A percentile compares a stretch with the other conserved stretches of the same genome.
Conservation (phyloP, 2,888 invertebrate species). For the Acleris cristana region DNA sequence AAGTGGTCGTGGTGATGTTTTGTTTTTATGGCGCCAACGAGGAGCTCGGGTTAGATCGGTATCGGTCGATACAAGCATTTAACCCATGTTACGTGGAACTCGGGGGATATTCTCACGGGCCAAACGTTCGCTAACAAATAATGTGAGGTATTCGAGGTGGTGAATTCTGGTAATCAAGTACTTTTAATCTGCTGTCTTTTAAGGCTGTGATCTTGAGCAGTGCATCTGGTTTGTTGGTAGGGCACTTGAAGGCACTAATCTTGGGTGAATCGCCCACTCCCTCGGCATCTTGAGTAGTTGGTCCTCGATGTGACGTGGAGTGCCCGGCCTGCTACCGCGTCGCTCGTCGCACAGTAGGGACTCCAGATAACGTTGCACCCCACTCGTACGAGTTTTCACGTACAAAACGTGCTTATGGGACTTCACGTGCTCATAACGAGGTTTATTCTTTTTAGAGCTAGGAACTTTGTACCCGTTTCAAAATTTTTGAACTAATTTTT, state of each 20-base stretch:
- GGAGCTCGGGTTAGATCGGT: conserved; percentile 80
- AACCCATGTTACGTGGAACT: conserved; percentile 81
- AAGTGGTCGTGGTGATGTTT: conserved; percentile 80
- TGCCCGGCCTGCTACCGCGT: conserved; percentile 27
- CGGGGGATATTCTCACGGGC: conserved; percentile 77
- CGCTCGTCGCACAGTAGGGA: conserved; percentile 29
- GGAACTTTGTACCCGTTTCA: background rate
- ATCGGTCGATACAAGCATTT: conserved; percentile 81
- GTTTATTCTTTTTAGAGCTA: conserved; percentile 16
- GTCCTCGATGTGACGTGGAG: conserved; percentile 24
- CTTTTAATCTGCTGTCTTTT: conserved; percentile 4
- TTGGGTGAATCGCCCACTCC: conserved; percentile 25
- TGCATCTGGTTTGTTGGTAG: conserved; percentile 11
- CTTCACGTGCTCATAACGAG: conserved; percentile 30
- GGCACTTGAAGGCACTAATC: conserved; percentile 32
- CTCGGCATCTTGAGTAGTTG: conserved; percentile 10
- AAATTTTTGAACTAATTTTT: too few species aligned
- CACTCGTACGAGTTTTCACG: conserved; percentile 22
- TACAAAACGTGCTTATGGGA: conserved; percentile 32
- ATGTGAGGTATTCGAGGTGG: conserved; percentile 49
- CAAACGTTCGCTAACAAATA: conserved; percentile 71
- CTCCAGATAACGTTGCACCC: conserved; percentile 25
- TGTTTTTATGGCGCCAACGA: conserved; percentile 83
- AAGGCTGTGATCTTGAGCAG: conserved; percentile 1
- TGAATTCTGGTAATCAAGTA: conserved; percentile 32